These are phyloP conservation scores for Lagodon rhomboides DNA, from an alignment of 2,797 vertebrate genomes.

Conservation along the genomic window DNA sequence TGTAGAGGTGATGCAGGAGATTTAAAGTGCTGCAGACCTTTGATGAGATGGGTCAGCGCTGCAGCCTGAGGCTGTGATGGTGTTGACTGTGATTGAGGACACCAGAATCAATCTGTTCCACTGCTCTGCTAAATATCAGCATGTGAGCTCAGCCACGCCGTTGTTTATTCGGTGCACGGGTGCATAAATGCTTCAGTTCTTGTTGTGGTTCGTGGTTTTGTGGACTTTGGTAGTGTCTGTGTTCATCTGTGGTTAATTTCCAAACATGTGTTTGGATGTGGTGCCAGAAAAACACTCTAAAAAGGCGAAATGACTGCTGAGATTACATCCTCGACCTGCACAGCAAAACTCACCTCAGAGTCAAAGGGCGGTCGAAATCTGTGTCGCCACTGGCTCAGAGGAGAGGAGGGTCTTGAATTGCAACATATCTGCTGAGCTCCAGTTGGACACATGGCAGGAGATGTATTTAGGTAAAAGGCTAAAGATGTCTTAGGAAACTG, in stretches of 20 bases:
- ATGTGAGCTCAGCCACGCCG: constrained; percentile 19
- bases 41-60: constrained; percentile 31
- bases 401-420: constrained; percentile 58
- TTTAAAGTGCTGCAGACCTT: constrained; percentile 37
- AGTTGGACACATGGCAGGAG: constrained; percentile 54
- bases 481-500: constrained; percentile 76
- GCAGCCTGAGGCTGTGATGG: constrained; percentile 48
- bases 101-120: constrained; percentile 61
- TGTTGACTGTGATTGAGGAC: constrained; percentile 57
- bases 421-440: constrained; percentile 43
- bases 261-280: not conserved
- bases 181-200: not conserved
- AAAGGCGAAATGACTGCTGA: not conserved
- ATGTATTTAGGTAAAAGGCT: constrained; percentile 78
- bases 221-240: not conserved
- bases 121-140: constrained; percentile 39
- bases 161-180: not conserved
- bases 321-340: not conserved
- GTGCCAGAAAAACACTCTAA: constrained; percentile 6
- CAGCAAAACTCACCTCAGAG: not conserved
- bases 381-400: constrained; percentile 34
- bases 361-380: not conserved
- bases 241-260: constrained; percentile 1
- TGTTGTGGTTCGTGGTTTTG: too few relatives aligned
- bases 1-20: constrained; percentile 4